These are phyloP conservation scores for Platorchestia sp. DNA, from an alignment of 1,140 invertebrate genomes.

Conservation along the genomic window DNA sequence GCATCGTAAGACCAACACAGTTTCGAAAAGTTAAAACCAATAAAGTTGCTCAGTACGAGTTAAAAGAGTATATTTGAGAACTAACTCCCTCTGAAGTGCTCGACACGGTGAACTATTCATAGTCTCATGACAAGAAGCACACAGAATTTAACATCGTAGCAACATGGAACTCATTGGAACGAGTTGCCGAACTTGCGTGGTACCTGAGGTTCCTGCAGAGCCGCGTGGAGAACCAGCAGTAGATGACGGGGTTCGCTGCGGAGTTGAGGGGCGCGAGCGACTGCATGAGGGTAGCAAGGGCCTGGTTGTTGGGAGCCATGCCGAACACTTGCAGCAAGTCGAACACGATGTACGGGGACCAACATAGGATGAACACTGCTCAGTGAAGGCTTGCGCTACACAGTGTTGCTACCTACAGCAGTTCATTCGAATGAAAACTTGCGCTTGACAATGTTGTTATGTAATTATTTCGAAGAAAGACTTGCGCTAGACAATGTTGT, in stretches of 20 bases:
- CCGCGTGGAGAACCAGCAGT: constrained; percentile 92
- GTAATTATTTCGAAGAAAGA: too few species aligned
- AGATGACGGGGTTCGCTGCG: constrained; percentile 95
- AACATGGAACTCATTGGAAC: background rate
- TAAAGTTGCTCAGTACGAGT: background rate
- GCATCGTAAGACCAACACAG: background rate
- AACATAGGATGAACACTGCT: constrained; percentile 93
- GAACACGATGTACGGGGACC: constrained; percentile 96
- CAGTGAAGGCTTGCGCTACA: background rate
- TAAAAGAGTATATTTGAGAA: background rate
- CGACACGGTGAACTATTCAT: background rate
- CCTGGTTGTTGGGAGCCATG: constrained; percentile 84
- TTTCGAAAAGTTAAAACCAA: background rate
- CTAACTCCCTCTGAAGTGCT: background rate
- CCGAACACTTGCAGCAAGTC: constrained; percentile 92
- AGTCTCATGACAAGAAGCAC: background rate
- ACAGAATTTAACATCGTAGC: background rate
- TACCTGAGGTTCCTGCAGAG: constrained; percentile 90
- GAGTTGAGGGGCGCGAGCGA: constrained; percentile 93
- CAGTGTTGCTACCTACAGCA: background rate
- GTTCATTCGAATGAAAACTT: too few species aligned
- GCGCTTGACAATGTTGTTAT: too few species aligned
- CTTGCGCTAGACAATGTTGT: too few species aligned
- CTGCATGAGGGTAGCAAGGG: constrained; percentile 92
- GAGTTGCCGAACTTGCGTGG: too few species aligned